Base-by-base conservation (phyloP, 1,140 invertebrate genomes). In the Drosophila persimilis region DNA sequence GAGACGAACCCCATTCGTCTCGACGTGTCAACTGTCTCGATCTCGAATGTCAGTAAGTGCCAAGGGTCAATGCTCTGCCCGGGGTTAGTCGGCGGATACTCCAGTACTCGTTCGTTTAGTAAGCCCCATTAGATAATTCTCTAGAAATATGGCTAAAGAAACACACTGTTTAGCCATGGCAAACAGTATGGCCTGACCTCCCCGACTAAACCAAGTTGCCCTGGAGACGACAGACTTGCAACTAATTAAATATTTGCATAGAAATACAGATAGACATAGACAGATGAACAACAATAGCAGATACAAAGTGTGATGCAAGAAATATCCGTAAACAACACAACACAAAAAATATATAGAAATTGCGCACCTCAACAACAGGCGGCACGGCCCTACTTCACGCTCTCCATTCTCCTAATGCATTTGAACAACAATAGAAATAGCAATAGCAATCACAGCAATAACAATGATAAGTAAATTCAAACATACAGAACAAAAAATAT, bases 1-100 rank as follows among this genome's bases (percentile, higher is more conserved):
- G 35, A 64, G 64, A 26, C 71, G 53, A 80, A 57, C 51, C 20
- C 57, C 53, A 73, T 80, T 60, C 63, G 57, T 61, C 11, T 13
- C 50, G 31, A 17, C n/a, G 52, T 60, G 69, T 78, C 62, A 75
- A 66, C 54, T 81, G 62, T 54, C 73, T 54, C 57, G 24, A 61
- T 54, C 67, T 54, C 54, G 24, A 61, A 54, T 35, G 58, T 64
- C 73, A 58, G 47, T 43, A 57, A 48, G 41, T 47, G 20, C 26
- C 22, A 15, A 20, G 73, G 80, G 80, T 84, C 77, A 84, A 73
- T 63, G 77, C 62, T 74, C 64, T 61, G 11, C 39, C 43, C 50
- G 51, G 46, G 8, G 11, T 39, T 39, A 13, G 35, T 35, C 17
- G 26, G 53, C 9, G 0, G 31, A 41, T 9, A 41, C 17, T 8